Base-by-base conservation (phyloP, 2,797 vertebrate species). In the Darevskia nairensis region DNA sequence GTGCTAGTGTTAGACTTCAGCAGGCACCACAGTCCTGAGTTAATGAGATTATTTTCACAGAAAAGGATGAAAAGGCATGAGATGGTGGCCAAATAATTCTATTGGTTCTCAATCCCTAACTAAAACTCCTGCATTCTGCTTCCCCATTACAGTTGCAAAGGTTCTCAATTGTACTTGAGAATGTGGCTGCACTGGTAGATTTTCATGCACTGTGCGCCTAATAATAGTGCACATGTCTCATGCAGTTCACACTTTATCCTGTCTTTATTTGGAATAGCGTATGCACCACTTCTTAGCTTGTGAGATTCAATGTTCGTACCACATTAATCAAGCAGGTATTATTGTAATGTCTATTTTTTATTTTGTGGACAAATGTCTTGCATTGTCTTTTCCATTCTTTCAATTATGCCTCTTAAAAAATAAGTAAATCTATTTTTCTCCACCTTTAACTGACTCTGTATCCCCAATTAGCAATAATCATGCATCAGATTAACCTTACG, bases 41-140 rank as follows among this genome's bases (percentile, higher is more conserved):
- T 86, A 6, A 7, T 35, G 41, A 82, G 0, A 74, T 90, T 27
- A 91, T 88, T 91, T 88, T 92, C 74, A 84, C 39, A 69, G 35
- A 21, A 74, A 77, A 8, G 76, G 59, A 85, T 19, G 41, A 6
- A 80, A 89, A 84, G 11, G 6, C 15, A 35, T 74, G 71, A 82
- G 78, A 46, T 88, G 71, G 78, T 89, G 85, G 79, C 72, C 46
- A 21, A 85, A 83, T 79, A 50, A 25, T 86, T 50, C 8, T n/a
- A 72, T 71, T 2, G 35, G 25, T 69, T 50, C 0, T 2, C 27
- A 79, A 84, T 78, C 71, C 23, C 80, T 75, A n/a, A 68, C 4
- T 46, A 84, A 17, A 83, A 74, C 8, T 35, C 4, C 4, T 9
- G 50, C 1, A 50, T 4, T n/a, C 32, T 66, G 59, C 39, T 72